Percentiles rank a stretch among this genome's conserved stretches.
These are phyloP conservation scores for Athalia cordata DNA, from an alignment of 2,888 invertebrate genomes.

Conservation along the genomic window DNA sequence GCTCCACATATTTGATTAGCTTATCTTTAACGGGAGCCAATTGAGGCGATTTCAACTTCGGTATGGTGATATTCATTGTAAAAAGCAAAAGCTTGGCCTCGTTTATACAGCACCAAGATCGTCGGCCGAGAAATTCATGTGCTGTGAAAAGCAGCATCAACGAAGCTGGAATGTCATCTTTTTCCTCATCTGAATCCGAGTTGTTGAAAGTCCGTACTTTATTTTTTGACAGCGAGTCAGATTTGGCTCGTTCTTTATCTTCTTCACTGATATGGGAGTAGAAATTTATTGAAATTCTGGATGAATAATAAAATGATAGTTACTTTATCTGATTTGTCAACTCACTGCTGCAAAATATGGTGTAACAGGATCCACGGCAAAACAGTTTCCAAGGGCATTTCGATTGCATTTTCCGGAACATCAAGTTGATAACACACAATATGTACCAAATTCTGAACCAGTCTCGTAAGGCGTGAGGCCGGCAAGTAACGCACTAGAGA, in stretches of 20 bases:
- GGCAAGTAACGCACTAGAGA: conserved; percentile 73
- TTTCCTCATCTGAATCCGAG: conserved; percentile 73
- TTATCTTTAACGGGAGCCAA: conserved; percentile 80
- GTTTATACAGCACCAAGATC: conserved; percentile 86
- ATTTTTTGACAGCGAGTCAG: conserved; percentile 57
- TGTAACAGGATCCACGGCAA: conserved; percentile 90
- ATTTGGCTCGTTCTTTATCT: conserved; percentile 79
- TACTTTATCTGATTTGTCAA: conserved; percentile 15
- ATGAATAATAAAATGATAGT: conserved; percentile 9
- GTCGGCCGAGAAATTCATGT: conserved; percentile 89
- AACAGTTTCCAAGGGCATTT: conserved; percentile 82
- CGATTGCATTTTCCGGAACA: conserved; percentile 78
- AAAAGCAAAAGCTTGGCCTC: conserved; percentile 87
- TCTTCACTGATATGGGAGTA: conserved; percentile 76
- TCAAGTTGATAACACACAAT: conserved; percentile 88
- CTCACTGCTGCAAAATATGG: conserved; percentile 81
- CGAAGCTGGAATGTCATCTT: conserved; percentile 82
- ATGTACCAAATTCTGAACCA: conserved; percentile 84
- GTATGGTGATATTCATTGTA: conserved; percentile 84
- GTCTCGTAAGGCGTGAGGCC: conserved; percentile 78
- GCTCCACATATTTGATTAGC: conserved; percentile 88
- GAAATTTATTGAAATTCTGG: not conserved
- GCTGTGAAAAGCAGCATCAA: conserved; percentile 86
- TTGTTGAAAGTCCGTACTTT: conserved; percentile 58
- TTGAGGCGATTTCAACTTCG: conserved; percentile 80